A percentile compares a stretch with the other conserved stretches of the same genome.
Conservation (phyloP, 2,888 invertebrate species). For the Agriopis leucophaearia region DNA sequence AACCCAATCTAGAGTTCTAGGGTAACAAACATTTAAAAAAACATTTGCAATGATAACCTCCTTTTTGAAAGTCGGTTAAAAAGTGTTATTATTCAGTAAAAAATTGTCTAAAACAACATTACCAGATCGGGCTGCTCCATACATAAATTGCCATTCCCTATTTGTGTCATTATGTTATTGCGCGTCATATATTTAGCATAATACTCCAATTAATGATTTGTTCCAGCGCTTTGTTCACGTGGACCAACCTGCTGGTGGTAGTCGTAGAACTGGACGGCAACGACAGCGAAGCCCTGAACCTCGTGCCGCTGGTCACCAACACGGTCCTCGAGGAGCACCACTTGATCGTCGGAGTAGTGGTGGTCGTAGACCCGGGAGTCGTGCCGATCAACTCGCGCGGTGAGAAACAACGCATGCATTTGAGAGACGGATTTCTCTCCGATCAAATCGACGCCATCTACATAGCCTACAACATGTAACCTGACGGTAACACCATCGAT, state of each 20-base stretch:
- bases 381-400: conserved; percentile 98
- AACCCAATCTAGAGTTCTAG: too few relatives aligned
- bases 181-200: conserved; percentile 1
- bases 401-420: conserved; percentile 99
- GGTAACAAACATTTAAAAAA: too few relatives aligned
- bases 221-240: conserved; percentile 99
- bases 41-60: too few relatives aligned
- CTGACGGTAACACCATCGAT: background rate
- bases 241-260: conserved; percentile 99
- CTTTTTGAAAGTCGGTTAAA: too few relatives aligned
- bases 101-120: too few relatives aligned
- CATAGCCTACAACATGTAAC: conserved; percentile 99
- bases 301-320: conserved; percentile 99
- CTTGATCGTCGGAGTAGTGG: conserved; percentile 99
- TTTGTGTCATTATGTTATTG: conserved; percentile 14
- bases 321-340: conserved; percentile 99
- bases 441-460: conserved; percentile 99
- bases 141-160: too few relatives aligned
- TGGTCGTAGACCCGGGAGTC: conserved; percentile 99
- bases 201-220: background rate
- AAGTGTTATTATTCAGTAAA: too few relatives aligned
- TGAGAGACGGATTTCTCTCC: conserved; percentile 98
- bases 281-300: conserved; percentile 99
- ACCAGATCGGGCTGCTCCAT: too few relatives aligned
- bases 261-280: conserved; percentile 99